phyloP scores from a whole-genome alignment of 2,113 vertebrate species.

The Aegotheles bennettii region DNA sequence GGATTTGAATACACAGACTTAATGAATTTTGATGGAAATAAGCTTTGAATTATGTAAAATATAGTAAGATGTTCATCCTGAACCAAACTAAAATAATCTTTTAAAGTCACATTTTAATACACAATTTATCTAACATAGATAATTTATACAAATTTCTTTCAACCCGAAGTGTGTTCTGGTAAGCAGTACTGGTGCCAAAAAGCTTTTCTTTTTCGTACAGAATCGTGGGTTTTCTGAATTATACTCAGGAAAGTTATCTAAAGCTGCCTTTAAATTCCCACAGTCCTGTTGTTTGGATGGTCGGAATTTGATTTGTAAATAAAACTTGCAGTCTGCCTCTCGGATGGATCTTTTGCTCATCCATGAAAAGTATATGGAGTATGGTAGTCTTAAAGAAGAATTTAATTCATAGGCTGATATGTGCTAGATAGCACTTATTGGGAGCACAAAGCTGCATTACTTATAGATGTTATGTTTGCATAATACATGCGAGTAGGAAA shows the following conservation, averaged over 20 bases:
- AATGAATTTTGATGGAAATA: slow-evolving; percentile 55
- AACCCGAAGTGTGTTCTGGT: background rate
- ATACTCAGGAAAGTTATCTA: background rate
- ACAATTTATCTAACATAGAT: slow-evolving; percentile 42
- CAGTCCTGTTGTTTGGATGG: background rate
- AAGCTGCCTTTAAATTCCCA: background rate
- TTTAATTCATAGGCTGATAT: background rate
- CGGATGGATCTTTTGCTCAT: background rate
- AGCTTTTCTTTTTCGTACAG: background rate
- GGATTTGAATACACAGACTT: slow-evolving; percentile 31
- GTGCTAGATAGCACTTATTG: background rate
- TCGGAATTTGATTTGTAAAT: background rate
- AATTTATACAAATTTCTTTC: slow-evolving; percentile 27
- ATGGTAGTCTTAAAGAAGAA: background rate
- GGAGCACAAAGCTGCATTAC: background rate
- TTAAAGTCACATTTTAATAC: slow-evolving; percentile 42
- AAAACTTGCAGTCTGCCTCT: background rate
- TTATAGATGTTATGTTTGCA: slow-evolving; percentile 15
- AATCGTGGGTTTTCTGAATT: background rate
- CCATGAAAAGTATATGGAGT: rapidly evolving
- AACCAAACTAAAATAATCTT: slow-evolving; percentile 26
- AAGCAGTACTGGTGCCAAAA: background rate
- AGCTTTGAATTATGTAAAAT: slow-evolving; percentile 58
- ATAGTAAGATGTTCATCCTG: background rate
- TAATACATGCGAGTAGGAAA: slow-evolving; percentile 22